Evolutionary conservation across 2,888 invertebrate species (phyloP), one percentile per base, ranked within the genome.

Genomic region (Liopterus haemorrhoidalis): DNA sequence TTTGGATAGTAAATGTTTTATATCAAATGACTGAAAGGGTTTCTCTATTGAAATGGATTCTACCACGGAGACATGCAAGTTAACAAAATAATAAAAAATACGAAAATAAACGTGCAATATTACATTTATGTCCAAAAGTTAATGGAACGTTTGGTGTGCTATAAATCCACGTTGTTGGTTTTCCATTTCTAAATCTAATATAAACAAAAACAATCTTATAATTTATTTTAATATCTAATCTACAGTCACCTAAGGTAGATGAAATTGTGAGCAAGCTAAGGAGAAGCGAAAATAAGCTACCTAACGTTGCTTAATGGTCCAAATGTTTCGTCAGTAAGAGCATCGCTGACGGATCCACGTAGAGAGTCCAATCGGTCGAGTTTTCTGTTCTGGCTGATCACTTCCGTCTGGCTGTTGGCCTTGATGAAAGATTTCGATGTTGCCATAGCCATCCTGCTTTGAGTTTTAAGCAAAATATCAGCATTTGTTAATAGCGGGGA

Each of bases 221-320:
- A 14, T 30, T 14, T 35, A 30, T 28, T n/a, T n/a, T n/a, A n/a
- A n/a, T n/a, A n/a, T n/a, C n/a, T n/a, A n/a, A n/a, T n/a, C n/a
- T n/a, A n/a, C n/a, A n/a, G n/a, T n/a, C n/a, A n/a, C n/a, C n/a
- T n/a, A n/a, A n/a, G n/a, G n/a, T n/a, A n/a, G n/a, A n/a, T n/a
- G n/a, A n/a, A n/a, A 18, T 3, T 11, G 14, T 15, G 3, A 5
- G 14, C 9, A n/a, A n/a, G 12, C 19, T 41, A 50, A 27, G 14
- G 39, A 25, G 24, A n/a, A 16, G 30, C 15, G 31, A 14, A 25
- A 45, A 5, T 22, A 24, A 11, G 11, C 27, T 69, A 82, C 82
- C 90, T 81, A 43, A 93, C 90, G 60, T 93, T 93, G 64, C 89
- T 89, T n/a, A 93, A 72, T 4, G 91, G 90, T 11, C 92, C 92